Evolutionary conservation across 2,888 invertebrate genomes (phyloP), one percentile per base, ranked within the genome.

Genomic region (Lissonota sp.): DNA sequence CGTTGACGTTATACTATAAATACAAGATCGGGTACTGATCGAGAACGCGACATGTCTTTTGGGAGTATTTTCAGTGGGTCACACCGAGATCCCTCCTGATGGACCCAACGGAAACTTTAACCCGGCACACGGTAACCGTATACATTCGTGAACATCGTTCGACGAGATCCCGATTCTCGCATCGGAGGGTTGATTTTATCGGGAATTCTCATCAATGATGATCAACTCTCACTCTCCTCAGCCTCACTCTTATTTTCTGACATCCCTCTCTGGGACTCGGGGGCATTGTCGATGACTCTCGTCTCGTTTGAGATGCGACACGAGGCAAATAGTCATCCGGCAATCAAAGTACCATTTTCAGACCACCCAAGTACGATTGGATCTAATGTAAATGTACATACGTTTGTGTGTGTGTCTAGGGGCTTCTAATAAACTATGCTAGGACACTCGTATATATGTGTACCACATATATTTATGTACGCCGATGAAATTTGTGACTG

Each of bases 131-230:
- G 42, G 62, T 37, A 49, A 60, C 49, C 26, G 40, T 51, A 72
- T 62, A 72, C 62, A 14, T 57, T 69, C 10, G 7, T 44, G 51
- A 16, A 42, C 14, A 37, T 4, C 16, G 62, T 12, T 12, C 6
- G 46, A 40, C 39, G 44, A 49, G 37, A 14, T 12, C 46, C 26
- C 12, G 39, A 8, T 51, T 40, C 37, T 12, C 62, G 51, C 26
- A 44, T 79, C 58, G 79, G 66, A 78, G 82, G 82, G 82, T 84
- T 78, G 84, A 82, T 84, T 80, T 83, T 83, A 84, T 84, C 83
- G 79, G 70, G 64, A 62, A 26, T 62, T 55, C 66, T 40, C 72
- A 83, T 80, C 82, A 39, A 69, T 75, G 49, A 16, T 37, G 66
- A 78, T 26, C 26, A 26, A 26, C 51, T 49, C 16, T 60, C 64